phyloP scores from a whole-genome alignment of 2,797 vertebrate species.

The Poecilia wingei region DNA sequence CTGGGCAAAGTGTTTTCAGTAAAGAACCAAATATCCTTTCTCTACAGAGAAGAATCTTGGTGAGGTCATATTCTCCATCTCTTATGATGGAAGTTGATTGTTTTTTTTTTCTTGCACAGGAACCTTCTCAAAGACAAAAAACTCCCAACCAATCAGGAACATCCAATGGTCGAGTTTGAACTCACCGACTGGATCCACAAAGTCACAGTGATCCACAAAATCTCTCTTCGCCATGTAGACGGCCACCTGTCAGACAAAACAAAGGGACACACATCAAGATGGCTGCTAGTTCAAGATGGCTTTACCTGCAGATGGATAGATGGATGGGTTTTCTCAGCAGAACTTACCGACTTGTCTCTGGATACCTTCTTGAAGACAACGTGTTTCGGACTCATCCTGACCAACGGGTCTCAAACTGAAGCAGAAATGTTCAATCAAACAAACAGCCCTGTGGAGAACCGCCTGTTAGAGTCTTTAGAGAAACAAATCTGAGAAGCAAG shows the following conservation, averaged over 20 bases:
- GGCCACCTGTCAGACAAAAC: constrained; percentile 78
- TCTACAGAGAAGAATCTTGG: background rate
- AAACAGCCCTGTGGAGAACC: background rate
- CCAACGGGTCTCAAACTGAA: constrained; percentile 14
- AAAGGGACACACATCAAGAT: background rate
- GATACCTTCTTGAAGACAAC: constrained; percentile 90
- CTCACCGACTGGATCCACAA: constrained; percentile 92
- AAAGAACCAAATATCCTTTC: background rate
- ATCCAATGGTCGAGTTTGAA: constrained; percentile 2
- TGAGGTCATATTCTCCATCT: background rate
- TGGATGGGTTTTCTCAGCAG: background rate
- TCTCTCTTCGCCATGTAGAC: constrained; percentile 92
- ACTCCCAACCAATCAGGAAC: background rate
- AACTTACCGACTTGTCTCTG: constrained; percentile 90
- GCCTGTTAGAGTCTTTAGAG: background rate
- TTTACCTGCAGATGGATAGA: background rate
- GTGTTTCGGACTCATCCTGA: constrained; percentile 79
- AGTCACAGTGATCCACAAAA: constrained; percentile 86
- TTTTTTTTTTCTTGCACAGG: background rate
- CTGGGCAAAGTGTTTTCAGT: background rate
- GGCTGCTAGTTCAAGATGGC: background rate
- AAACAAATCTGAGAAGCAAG: background rate
- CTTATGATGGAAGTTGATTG: background rate
- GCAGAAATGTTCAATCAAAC: background rate
- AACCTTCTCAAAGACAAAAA: background rate